Evolutionary conservation across 1,140 invertebrate genomes (phyloP).

Genomic region (Aphaenogaster rudis): DNA sequence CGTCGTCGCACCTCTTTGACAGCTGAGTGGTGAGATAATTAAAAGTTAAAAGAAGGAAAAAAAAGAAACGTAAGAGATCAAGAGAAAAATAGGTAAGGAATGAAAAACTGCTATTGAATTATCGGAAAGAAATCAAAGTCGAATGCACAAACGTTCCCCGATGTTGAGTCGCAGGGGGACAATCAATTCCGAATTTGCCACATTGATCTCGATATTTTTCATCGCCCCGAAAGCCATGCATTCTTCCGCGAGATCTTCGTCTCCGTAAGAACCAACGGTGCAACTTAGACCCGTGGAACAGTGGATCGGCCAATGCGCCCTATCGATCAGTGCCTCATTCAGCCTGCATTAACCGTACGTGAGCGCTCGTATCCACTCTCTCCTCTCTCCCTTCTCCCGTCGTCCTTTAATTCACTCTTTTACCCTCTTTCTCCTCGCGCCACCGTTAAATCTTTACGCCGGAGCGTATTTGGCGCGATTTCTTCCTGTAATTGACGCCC

Average conservation of each 20-base stretch:
- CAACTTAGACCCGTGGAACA: background rate
- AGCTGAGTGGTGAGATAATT: background rate
- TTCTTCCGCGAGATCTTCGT: conserved; percentile 19
- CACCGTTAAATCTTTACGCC: conserved; percentile 58
- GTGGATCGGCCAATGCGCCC: conserved; percentile 24
- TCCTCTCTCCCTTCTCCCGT: background rate
- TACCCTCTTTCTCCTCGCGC: conserved; percentile 21
- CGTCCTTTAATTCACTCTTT: conserved; percentile 49
- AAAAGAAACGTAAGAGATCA: background rate
- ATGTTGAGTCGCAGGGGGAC: background rate
- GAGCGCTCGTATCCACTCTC: background rate
- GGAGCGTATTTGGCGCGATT: conserved; percentile 60
- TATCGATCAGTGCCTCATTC: conserved; percentile 66
- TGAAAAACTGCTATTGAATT: conserved; percentile 20
- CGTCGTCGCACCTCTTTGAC: background rate
- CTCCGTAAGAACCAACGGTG: conserved; percentile 6
- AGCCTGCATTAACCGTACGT: conserved; percentile 37
- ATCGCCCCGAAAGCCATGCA: conserved; percentile 13
- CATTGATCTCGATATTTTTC: conserved; percentile 42
- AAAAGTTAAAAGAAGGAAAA: background rate
- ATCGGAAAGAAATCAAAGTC: conserved; percentile 25
- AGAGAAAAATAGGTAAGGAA: background rate
- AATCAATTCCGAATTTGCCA: conserved; percentile 49
- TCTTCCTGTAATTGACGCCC: conserved; percentile 63
- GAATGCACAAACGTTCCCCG: background rate